Evolutionary conservation across 2,888 invertebrate genomes (phyloP), one percentile per base, ranked within the genome.

Genomic region (Phyto melanocephala): DNA sequence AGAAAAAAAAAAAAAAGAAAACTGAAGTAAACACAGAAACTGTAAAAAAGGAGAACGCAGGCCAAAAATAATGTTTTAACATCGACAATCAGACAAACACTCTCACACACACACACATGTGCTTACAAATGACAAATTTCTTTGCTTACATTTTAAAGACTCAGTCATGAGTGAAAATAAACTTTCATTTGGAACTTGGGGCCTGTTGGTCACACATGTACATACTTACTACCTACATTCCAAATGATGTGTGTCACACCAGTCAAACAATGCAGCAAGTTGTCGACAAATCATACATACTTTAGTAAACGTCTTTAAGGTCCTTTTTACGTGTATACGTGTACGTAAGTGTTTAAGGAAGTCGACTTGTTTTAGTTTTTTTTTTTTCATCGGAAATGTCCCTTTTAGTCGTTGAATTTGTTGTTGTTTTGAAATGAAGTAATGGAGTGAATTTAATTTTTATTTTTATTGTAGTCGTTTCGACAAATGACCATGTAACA

Each of bases 361-460:
- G 60, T 47, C 40, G 42, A 17, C 13, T 28, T 13, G n/a, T 8
- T 35, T 13, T 28, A 6, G 4, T 6, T 11, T 15, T 60, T 37
- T 45, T 28, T 62, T 45, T 33, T 67, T 47, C 78, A 35, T 70
- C 37, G 60, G 40, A 67, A 79, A 65, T 76, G 75, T 74, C 67
- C 71, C 3, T 82, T 58, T 63, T 24, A 24, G 15, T 65, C 56
- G 24, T 37, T n/a, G 6, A 6, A 6, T 71, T 56, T 47, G 45
- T 56, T 37, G 15, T 33, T 42, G n/a, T 63, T 52, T 71, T 84
- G 20, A 45, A 35, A 24, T 84, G 81, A 86, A 86, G 89, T 89
- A 89, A 89, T 89, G 88, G 90, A 89, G 87, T 89, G 89, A 87
- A 89, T 86, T 88, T 85, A 87, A 89, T 88, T 89, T 89, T 88